Evolutionary conservation across 1,140 invertebrate species (phyloP), one percentile per base, ranked within the genome.

Genomic region (Cydia pomonella): DNA sequence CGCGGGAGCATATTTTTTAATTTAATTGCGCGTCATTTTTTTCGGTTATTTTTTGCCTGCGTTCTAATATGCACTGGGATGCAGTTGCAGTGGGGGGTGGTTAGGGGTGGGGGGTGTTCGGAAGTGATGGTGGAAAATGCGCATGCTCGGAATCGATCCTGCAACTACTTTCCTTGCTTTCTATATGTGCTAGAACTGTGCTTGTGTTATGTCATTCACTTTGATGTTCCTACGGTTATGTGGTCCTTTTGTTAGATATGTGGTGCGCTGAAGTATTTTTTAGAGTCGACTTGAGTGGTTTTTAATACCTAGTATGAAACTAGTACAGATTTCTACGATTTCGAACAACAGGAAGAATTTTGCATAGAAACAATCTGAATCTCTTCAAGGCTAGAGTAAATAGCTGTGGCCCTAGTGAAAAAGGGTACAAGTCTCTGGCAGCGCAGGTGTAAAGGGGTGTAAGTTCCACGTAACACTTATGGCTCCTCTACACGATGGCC

Each of bases 151-250:
- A 80, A 93, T 93, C 91, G 91, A 93, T 92, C 91, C 86, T 76
- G 79, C 82, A 79, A 87, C 84, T 87, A 85, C 86, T 87, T 86
- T 85, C 85, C 85, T 86, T 83, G 76, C 77, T 80, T 74, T 75
- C 29, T 72, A 75, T 74, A 82, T 62, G 63, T 84, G 80, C 80
- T 73, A 80, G 75, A 77, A 74, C 75, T 63, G 77, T 80, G 78
- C 7, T n/a, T 85, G 83, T 91, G 87, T 92, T 92, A 92, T 92
- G 87, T 91, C 89, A 92, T 88, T 90, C 83, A 86, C 89, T 91
- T 92, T 91, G 91, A 92, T 88, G 85, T 87, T 83, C 73, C 59
- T 38, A 41, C 25, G 25, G 9, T 18, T 69, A 69, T 69, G 25
- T 29, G 33, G 25, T 27, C 33, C 25, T 69, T 27, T 69, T 27